Base-by-base conservation (phyloP, 1,140 invertebrate genomes). In the Lepidostoma basale region DNA sequence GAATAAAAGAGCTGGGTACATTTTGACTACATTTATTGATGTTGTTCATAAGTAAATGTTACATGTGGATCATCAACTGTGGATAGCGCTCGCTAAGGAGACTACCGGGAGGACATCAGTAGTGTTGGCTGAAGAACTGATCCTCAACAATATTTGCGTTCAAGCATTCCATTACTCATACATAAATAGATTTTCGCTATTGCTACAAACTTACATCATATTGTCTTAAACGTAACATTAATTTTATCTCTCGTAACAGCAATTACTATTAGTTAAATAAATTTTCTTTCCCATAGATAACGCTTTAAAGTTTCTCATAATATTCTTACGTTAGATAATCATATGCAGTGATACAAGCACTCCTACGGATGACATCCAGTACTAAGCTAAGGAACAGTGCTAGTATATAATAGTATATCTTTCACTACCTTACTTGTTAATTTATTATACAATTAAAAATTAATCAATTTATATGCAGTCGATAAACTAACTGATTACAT, bases 11-110 rank as follows among this genome's bases (percentile, higher is more conserved):
- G 40, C 44, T 45, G 16, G 8, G 20, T 25, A 59, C 16, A 66
- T 72, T 70, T 64, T 73, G 26, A 65, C 70, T 73, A 73, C 70
- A 67, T 73, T 73, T 73, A 73, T 73, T 72, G 62, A 72, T 69
- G 67, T 72, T 69, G 62, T 69, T 69, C 70, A 73, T 73, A 73
- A 73, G 70, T 73, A 73, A 73, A 69, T 56, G 68, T 73, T 73
- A 73, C 70, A 73, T 62, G 62, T 69, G 58, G 45, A 42, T 69
- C n/a, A n/a, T n/a, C n/a, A n/a, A n/a, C 45, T 56, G 44, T 60
- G 42, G 58, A 62, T 63, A 69, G 70, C 70, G 69, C 70, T 67
- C 56, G 67, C 70, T 73, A 73, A 67, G 69, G 58, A 72, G 66
- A 69, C n/a, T n/a, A n/a, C n/a, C n/a, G n/a, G 65, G 44, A 72